Percentiles rank a stretch among this genome's conserved stretches.
These are phyloP conservation scores for Phrynocephalus forsythii DNA, from an alignment of 2,797 vertebrate species.

Conservation along the genomic window DNA sequence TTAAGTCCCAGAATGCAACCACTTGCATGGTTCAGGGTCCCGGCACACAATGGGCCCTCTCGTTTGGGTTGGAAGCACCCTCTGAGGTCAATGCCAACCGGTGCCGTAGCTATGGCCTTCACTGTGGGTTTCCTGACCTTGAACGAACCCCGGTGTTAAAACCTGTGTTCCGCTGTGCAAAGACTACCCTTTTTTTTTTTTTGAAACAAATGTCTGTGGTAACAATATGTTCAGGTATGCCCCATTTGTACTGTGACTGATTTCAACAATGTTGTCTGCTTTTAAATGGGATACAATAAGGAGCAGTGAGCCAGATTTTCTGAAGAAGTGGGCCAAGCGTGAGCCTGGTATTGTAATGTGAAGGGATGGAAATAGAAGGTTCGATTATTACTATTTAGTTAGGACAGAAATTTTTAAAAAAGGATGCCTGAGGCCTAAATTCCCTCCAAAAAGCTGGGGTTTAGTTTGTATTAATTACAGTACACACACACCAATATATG, in stretches of 20 bases:
- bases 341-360: background rate
- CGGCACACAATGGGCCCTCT: background rate
- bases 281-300: background rate
- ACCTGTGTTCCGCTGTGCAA: background rate
- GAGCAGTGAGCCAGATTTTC: background rate
- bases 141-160: background rate
- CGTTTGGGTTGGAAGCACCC: background rate
- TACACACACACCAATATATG: too few species aligned
- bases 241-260: fast-evolving
- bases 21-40: too few species aligned
- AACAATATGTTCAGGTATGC: conserved; percentile 14
- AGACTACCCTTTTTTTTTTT: conserved; percentile 7
- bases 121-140: background rate
- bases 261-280: background rate
- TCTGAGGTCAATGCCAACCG: background rate
- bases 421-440: background rate
- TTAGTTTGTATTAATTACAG: background rate
- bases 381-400: too few species aligned
- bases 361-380: background rate
- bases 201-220: background rate
- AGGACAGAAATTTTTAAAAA: background rate
- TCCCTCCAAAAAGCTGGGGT: background rate
- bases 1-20: too few species aligned
- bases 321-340: background rate
- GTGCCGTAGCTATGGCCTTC: fast-evolving